Evolutionary conservation across 2,888 invertebrate species (phyloP), one percentile per base, ranked within the genome.

Genomic region (Glomeris marginata): DNA sequence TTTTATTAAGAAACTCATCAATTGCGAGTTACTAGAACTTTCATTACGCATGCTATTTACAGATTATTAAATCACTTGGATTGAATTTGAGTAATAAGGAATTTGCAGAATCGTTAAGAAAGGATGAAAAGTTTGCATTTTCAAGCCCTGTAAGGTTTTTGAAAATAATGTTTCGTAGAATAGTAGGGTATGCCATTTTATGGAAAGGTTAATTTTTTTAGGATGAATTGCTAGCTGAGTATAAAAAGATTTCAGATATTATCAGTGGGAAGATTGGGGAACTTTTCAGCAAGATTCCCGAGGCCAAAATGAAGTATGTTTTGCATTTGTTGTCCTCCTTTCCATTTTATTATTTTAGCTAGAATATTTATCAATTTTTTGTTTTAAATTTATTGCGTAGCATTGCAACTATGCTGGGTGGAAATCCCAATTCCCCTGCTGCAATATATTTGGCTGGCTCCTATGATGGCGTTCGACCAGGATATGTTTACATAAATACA

Each of bases 371-470:
- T n/a, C n/a, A n/a, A n/a, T 28, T 8, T 28, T 8, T 5, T 28
- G 28, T 28, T 28, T 28, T 8, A 28, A 3, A 28, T 28, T 28
- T 28, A 28, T 28, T 28, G 8, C 8, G 8, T 28, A 28, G 28
- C 28, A 28, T 28, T 5, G 28, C 28, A 5, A 28, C 28, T 28
- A 28, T 28, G 28, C 8, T 28, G 28, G 28, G 28, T 28, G 28
- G 52, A n/a, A 48, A 55, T 2, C 47, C 53, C 35, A 52, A 62
- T 48, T 57, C 58, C 28, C 60, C 64, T 4, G 55, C 55, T 1
- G 65, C 60, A 0, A 64, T 55, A 52, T 66, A 66, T 57, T 43
- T 60, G 18, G 55, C 60, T 33, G 66, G 66, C 1, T 59, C 64
- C 3, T 54, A 55, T 5, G 64, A 66, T 41, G 58, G 58, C 1